Evolutionary conservation across 1,140 invertebrate genomes (phyloP).

Genomic region (Drosophila subpulchrella): DNA sequence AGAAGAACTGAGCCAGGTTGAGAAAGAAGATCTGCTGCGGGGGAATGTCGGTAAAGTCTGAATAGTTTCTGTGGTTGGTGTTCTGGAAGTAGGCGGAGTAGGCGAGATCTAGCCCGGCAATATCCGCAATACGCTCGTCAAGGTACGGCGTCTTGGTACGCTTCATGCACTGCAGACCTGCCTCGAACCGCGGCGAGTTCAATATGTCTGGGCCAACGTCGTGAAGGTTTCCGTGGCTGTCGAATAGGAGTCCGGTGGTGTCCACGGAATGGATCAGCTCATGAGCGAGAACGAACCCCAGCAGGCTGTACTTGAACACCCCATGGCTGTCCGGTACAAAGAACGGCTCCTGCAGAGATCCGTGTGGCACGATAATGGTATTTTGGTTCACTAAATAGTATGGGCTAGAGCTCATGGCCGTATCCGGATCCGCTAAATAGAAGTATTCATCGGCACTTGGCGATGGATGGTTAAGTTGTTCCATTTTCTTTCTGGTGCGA

Average conservation of each 20-base stretch:
- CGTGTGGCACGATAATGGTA: constrained; percentile 56
- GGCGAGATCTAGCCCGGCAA: constrained; percentile 57
- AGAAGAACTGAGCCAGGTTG: constrained; percentile 74
- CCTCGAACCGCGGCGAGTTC: neutral
- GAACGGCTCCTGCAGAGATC: constrained; percentile 60
- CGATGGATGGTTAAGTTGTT: constrained; percentile 18
- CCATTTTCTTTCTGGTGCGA: constrained; percentile 11
- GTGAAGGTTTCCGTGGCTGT: constrained; percentile 44
- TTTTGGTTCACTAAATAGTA: constrained; percentile 59
- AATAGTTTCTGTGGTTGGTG: neutral
- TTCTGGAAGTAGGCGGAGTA: constrained; percentile 52
- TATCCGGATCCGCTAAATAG: constrained; percentile 23
- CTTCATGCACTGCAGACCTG: constrained; percentile 43
- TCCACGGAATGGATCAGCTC: constrained; percentile 71
- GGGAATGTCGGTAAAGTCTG: constrained; percentile 21
- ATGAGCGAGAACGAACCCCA: constrained; percentile 71
- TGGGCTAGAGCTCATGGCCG: constrained; percentile 48
- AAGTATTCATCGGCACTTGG: constrained; percentile 18
- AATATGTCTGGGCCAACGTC: constrained; percentile 8
- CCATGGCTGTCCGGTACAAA: constrained; percentile 50
- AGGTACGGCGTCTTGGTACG: constrained; percentile 46
- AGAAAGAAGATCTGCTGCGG: constrained; percentile 63
- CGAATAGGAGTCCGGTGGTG: constrained; percentile 20
- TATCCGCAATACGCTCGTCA: constrained; percentile 63
- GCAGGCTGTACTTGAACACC: constrained; percentile 62